These are phyloP conservation scores for Sciurus vulgaris DNA, from an alignment of 2,797 vertebrate species.

Conservation along the genomic window DNA sequence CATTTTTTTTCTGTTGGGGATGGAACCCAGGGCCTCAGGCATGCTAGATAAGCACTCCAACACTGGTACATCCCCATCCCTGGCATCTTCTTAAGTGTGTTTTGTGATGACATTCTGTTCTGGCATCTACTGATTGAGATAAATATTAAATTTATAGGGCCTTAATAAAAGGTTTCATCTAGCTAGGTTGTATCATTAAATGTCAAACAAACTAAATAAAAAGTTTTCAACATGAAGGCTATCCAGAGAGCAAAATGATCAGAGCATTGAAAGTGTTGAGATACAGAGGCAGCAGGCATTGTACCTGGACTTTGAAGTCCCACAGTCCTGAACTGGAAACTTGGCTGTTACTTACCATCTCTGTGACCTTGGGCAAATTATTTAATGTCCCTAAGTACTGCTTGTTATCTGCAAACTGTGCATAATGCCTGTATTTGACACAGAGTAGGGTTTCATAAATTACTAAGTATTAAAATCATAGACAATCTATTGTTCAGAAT, in stretches of 20 bases:
- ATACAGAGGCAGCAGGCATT: background rate
- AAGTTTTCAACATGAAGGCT: conserved; percentile 70
- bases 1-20: background rate
- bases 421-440: background rate
- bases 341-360: background rate
- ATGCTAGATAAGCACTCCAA: background rate
- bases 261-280: conserved; percentile 18
- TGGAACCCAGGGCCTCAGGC: background rate
- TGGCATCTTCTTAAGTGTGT: conserved; percentile 47
- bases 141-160: conserved; percentile 63
- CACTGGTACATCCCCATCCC: background rate
- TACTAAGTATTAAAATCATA: conserved; percentile 59
- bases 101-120: conserved; percentile 48
- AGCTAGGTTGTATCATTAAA: conserved; percentile 64
- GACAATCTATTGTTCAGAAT: conserved; percentile 21
- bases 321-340: background rate
- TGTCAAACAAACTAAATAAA: conserved; percentile 69
- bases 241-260: conserved; percentile 57
- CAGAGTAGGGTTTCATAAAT: conserved; percentile 30
- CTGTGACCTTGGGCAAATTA: conserved; percentile 6
- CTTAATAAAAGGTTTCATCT: conserved; percentile 74
- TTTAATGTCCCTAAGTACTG: background rate
- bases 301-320: background rate
- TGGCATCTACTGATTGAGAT: conserved; percentile 59
- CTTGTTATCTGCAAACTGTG: conserved; percentile 27